phyloP scores from a whole-genome alignment of 1,140 invertebrate species.

The Polypedilum vanderplanki region DNA sequence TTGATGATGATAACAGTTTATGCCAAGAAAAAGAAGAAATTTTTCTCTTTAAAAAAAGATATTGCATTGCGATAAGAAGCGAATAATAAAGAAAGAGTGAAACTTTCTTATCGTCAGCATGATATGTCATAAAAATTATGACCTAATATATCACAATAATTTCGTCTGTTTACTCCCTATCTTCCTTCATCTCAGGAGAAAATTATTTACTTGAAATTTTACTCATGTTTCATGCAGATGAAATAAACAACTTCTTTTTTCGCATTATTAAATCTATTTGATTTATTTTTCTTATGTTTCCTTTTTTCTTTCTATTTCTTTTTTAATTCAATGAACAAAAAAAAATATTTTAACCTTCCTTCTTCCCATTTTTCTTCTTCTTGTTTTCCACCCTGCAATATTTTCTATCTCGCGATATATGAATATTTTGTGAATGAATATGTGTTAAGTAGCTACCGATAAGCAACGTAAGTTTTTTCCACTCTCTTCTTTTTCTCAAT shows the following conservation, averaged over 20 bases:
- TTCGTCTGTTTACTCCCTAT: neutral
- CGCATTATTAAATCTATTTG: neutral
- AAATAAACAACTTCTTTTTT: neutral
- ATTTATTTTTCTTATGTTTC: neutral
- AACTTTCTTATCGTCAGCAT: neutral
- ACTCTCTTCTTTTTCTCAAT: neutral
- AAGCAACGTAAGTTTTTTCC: conserved; percentile 6
- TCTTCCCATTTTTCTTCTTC: neutral
- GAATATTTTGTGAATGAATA: neutral
- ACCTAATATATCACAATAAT: neutral
- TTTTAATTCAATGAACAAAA: no score
- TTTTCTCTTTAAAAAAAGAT: no score
- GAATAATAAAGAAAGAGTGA: no score
- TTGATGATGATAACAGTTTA: no score
- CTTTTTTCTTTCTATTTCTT: no score
- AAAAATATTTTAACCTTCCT: no score
- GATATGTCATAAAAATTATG: neutral
- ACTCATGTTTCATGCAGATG: neutral
- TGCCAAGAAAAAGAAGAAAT: no score
- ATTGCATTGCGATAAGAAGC: no score
- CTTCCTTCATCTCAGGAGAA: neutral
- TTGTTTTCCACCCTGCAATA: neutral
- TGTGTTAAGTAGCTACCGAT: neutral
- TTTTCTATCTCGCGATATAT: neutral
- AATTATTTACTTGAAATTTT: neutral